Evolutionary conservation across 1,140 invertebrate species (phyloP).

Genomic region (Acromyrmex charruanus): DNA sequence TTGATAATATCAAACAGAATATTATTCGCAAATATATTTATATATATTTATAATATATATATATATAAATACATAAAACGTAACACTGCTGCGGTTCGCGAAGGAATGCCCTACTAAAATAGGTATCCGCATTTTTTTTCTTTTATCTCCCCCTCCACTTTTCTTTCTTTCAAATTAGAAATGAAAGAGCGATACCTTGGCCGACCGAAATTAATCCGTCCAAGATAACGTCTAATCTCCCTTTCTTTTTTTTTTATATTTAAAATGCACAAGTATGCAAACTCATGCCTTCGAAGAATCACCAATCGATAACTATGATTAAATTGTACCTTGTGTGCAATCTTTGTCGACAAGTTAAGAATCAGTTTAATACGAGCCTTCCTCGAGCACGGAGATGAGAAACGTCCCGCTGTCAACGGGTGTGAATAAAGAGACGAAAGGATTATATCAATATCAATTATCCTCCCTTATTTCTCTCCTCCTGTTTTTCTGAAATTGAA

Average conservation of each 20-base stretch:
- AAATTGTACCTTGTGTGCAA: conserved; percentile 68
- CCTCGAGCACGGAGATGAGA: conserved; percentile 16
- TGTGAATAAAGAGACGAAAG: background rate
- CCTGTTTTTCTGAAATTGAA: conserved; percentile 15
- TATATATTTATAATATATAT: conserved; percentile 73
- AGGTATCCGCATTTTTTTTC: conserved; percentile 51
- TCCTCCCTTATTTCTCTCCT: conserved; percentile 2
- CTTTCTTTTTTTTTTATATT: conserved; percentile 31
- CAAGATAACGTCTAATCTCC: conserved; percentile 42
- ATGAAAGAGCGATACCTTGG: conserved; percentile 6
- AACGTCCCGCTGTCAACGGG: background rate
- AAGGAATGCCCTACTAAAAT: conserved; percentile 81
- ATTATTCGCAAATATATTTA: conserved; percentile 79
- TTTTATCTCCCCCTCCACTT: background rate
- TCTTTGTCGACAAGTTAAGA: conserved; percentile 66
- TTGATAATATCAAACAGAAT: conserved; percentile 86
- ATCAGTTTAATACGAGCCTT: conserved; percentile 63
- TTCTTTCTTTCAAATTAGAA: conserved; percentile 11
- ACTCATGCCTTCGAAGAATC: conserved; percentile 33
- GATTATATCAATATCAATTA: background rate
- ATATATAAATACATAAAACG: conserved; percentile 84
- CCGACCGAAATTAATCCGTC: conserved; percentile 41
- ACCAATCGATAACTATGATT: conserved; percentile 64
- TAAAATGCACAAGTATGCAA: conserved; percentile 70
- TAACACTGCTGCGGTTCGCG: conserved; percentile 80